These are phyloP conservation scores for Hiodon alosoides DNA, from an alignment of 2,113 vertebrate species.

Conservation along the genomic window DNA sequence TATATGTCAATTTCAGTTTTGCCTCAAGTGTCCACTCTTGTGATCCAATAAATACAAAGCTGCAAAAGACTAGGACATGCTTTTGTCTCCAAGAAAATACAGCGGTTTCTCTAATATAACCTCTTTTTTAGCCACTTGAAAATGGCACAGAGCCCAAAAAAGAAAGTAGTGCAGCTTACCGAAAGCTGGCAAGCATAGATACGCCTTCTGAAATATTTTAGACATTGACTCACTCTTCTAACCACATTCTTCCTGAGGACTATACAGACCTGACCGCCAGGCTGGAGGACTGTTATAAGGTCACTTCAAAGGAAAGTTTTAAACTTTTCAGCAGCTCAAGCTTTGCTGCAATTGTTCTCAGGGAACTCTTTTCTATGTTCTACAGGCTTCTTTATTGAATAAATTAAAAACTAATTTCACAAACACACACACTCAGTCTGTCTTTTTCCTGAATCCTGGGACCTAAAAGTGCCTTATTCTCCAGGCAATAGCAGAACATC, in stretches of 20 bases:
- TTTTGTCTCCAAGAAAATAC: conserved; percentile 6
- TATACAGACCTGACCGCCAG: conserved; percentile 18
- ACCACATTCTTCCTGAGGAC: conserved; percentile 40
- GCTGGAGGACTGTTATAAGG: not conserved
- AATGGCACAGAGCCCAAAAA: conserved; percentile 34
- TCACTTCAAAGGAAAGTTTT: not conserved
- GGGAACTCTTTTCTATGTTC: not conserved
- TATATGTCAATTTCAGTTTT: not conserved
- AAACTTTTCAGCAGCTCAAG: not conserved
- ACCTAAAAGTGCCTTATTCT: conserved; percentile 3
- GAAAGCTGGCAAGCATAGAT: conserved; percentile 36
- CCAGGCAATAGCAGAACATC: not conserved
- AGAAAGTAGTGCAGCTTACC: conserved; percentile 26
- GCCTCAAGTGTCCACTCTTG: no score
- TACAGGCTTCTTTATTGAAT: not conserved
- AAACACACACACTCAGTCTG: not conserved
- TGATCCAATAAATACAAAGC: not conserved
- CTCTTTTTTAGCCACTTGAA: conserved; percentile 17
- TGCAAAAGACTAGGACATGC: not conserved
- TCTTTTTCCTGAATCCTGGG: not conserved
- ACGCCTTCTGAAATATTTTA: conserved; percentile 36
- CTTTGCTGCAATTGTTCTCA: not conserved
- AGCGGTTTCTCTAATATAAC: conserved; percentile 14
- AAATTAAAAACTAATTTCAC: not conserved
- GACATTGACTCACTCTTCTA: conserved; percentile 44